Evolutionary conservation across 2,113 vertebrate species (phyloP).

Genomic region (Seriola quinqueradiata): DNA sequence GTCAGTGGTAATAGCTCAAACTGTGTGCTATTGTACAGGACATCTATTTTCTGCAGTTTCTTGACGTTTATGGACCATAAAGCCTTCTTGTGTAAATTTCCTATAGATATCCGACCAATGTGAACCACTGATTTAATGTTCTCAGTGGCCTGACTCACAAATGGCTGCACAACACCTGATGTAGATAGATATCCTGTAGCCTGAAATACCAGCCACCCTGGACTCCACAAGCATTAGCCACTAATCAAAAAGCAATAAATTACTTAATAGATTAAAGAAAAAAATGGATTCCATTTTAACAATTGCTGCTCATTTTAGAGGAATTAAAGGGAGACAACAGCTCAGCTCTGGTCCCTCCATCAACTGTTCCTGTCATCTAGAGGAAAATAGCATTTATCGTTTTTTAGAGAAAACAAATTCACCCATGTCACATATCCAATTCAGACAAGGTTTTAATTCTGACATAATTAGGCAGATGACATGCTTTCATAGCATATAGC

Average conservation of each 20-base stretch:
- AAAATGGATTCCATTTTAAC: not conserved
- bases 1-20: slow-evolving; percentile 40
- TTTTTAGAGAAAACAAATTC: slow-evolving; percentile 43
- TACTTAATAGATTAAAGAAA: not conserved
- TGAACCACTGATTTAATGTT: slow-evolving; percentile 55
- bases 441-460: slow-evolving; percentile 54
- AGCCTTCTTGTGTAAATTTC: slow-evolving; percentile 32
- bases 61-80: slow-evolving; percentile 41
- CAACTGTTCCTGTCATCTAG: slow-evolving; percentile 16
- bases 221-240: slow-evolving; percentile 17
- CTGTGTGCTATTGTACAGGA: not conserved
- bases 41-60: slow-evolving; percentile 30
- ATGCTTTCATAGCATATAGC: slow-evolving; percentile 46
- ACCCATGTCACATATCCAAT: slow-evolving; percentile 42
- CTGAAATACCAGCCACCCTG: slow-evolving; percentile 24
- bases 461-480: slow-evolving; percentile 62
- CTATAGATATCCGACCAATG: slow-evolving; percentile 21
- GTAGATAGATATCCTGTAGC: slow-evolving; percentile 5
- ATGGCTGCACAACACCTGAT: slow-evolving; percentile 32
- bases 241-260: slow-evolving; percentile 35
- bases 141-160: slow-evolving; percentile 34
- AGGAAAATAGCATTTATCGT: slow-evolving; percentile 32
- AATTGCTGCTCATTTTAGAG: not conserved
- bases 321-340: not conserved
- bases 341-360: slow-evolving; percentile 8